These are phyloP conservation scores for Schizopygopsis pylzovi DNA, from an alignment of 2,797 vertebrate genomes.

Conservation along the genomic window DNA sequence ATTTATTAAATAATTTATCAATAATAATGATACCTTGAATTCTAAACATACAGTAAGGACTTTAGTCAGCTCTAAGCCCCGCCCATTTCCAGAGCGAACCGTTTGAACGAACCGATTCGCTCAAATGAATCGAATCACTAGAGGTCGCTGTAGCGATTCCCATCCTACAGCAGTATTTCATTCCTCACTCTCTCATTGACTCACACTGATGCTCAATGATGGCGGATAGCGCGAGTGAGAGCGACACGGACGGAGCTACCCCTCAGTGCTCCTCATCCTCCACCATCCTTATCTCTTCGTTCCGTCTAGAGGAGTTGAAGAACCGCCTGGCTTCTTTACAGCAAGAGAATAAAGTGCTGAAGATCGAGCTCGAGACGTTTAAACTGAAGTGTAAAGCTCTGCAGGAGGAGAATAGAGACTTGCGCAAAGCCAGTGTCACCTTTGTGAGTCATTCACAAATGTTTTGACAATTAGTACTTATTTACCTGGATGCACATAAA, in stretches of 20 bases:
- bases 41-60: not conserved
- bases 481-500: not conserved
- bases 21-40: not conserved
- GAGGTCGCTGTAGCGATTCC: constrained; percentile 46
- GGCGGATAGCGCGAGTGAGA: constrained; percentile 75
- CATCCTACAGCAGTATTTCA: not conserved
- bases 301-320: constrained; percentile 86
- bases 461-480: not conserved
- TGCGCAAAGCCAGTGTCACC: constrained; percentile 89
- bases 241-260: constrained; percentile 77
- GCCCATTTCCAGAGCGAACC: not conserved
- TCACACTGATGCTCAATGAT: constrained; percentile 46
- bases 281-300: constrained; percentile 84
- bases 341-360: constrained; percentile 91
- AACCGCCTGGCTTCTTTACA: constrained; percentile 87
- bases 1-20: not conserved
- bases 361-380: constrained; percentile 90
- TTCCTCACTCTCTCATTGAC: not conserved
- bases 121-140: not conserved
- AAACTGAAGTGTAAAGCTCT: constrained; percentile 88
- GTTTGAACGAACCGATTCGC: not conserved
- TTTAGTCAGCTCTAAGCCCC: not conserved
- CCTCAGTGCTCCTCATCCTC: constrained; percentile 71
- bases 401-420: constrained; percentile 88
- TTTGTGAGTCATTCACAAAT: constrained; percentile 78